Conservation (phyloP, 2,113 vertebrate species). For the Uria aalge region DNA sequence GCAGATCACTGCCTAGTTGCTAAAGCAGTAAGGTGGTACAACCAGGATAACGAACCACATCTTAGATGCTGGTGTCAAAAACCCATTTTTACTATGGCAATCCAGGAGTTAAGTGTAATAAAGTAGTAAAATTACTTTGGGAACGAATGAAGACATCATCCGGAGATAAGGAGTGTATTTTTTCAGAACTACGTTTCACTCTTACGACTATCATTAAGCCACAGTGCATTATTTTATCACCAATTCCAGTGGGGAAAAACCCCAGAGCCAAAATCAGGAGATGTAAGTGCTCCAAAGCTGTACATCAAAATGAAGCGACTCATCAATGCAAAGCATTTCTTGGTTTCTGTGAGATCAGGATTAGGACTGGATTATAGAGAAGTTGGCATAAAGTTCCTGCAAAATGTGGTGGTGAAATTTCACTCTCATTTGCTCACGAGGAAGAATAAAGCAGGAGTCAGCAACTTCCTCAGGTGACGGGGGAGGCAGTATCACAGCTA, state of each 20-base stretch:
- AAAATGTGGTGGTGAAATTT: neutral
- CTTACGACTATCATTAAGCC: neutral
- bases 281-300: neutral
- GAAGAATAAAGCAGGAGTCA: conserved; percentile 32
- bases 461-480: neutral
- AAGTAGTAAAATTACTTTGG: neutral
- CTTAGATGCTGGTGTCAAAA: neutral
- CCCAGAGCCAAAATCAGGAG: neutral
- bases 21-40: neutral
- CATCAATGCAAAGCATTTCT: conserved; percentile 18
- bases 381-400: neutral
- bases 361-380: conserved; percentile 12
- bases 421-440: conserved; percentile 3
- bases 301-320: neutral
- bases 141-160: neutral
- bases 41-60: neutral
- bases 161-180: neutral
- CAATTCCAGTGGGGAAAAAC: neutral
- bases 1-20: neutral
- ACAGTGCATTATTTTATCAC: neutral
- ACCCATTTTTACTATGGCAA: neutral
- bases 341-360: conserved; percentile 35
- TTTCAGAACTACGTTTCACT: neutral
- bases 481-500: conserved; percentile 27
- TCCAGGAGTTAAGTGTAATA: neutral